Conservation (phyloP, 2,888 invertebrate genomes). For the Drosophila prolongata region DNA sequence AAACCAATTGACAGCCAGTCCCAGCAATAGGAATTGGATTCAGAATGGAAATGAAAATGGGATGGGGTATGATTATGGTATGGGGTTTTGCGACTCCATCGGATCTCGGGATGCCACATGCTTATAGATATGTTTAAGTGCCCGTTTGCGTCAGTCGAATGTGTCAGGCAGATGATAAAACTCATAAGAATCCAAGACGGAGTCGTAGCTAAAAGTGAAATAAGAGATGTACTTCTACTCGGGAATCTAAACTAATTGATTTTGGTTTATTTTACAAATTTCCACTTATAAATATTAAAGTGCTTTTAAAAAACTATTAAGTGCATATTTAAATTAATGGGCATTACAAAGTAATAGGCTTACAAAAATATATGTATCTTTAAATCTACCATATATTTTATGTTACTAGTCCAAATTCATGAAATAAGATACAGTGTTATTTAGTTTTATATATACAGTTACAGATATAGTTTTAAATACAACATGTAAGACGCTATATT, state of each 20-base stretch:
- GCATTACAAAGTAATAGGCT: too few species aligned
- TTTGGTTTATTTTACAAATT: background rate
- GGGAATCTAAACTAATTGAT: background rate
- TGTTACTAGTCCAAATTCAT: too few species aligned
- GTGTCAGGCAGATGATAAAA: slow-evolving; percentile 72
- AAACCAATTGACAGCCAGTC: slow-evolving; percentile 73
- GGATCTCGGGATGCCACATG: slow-evolving; percentile 34
- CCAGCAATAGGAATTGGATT: slow-evolving; percentile 12
- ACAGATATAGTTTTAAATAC: too few species aligned
- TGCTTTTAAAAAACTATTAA: too few species aligned
- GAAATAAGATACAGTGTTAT: too few species aligned
- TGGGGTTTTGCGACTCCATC: slow-evolving; percentile 7
- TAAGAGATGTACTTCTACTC: slow-evolving; percentile 3
- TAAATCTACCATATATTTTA: too few species aligned
- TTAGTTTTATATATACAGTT: too few species aligned
- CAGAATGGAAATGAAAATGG: slow-evolving; percentile 6
- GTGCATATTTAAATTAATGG: too few species aligned
- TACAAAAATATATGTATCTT: too few species aligned
- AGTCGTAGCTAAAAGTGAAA: slow-evolving; percentile 6
- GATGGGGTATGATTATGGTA: slow-evolving; percentile 7
- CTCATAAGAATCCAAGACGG: slow-evolving; percentile 17
- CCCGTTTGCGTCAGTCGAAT: slow-evolving; percentile 62
- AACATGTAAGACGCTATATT: background rate
- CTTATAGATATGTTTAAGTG: slow-evolving; percentile 70
- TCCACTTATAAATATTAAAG: too few species aligned